Conservation (phyloP, 2,888 invertebrate genomes). For the Oxystoma pomonae region DNA sequence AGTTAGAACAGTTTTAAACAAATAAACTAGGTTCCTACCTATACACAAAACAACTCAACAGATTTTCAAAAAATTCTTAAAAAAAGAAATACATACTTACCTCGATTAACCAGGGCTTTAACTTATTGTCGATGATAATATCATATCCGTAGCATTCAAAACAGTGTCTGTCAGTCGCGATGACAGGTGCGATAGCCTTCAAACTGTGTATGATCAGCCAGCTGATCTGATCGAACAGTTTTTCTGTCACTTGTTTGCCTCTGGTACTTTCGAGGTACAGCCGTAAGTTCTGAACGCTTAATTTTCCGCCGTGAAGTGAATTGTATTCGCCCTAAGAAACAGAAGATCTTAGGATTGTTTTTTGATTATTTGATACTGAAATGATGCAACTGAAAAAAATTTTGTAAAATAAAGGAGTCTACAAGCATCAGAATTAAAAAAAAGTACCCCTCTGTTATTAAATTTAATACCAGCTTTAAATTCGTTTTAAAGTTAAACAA, state of each 20-base stretch:
- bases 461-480: no score
- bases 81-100: no score
- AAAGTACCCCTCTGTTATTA: no score
- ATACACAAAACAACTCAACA: no score
- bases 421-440: no score
- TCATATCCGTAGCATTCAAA: slow-evolving; percentile 96
- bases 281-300: slow-evolving; percentile 87
- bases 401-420: no score
- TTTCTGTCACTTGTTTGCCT: slow-evolving; percentile 84
- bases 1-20: no score
- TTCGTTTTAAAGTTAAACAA: no score
- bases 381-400: no score
- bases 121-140: slow-evolving; percentile 89
- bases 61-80: no score
- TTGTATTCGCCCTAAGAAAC: slow-evolving; percentile 83
- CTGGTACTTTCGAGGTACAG: slow-evolving; percentile 87
- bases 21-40: no score
- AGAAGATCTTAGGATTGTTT: not conserved
- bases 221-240: slow-evolving; percentile 81
- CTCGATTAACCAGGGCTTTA: slow-evolving; percentile 93
- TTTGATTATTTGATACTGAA: no score
- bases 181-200: slow-evolving; percentile 87
- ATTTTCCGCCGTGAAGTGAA: slow-evolving; percentile 89
- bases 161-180: slow-evolving; percentile 89
- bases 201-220: slow-evolving; percentile 91